Base-by-base conservation (phyloP, 2,888 invertebrate species). In the Hydrotaea cyrtoneurina region DNA sequence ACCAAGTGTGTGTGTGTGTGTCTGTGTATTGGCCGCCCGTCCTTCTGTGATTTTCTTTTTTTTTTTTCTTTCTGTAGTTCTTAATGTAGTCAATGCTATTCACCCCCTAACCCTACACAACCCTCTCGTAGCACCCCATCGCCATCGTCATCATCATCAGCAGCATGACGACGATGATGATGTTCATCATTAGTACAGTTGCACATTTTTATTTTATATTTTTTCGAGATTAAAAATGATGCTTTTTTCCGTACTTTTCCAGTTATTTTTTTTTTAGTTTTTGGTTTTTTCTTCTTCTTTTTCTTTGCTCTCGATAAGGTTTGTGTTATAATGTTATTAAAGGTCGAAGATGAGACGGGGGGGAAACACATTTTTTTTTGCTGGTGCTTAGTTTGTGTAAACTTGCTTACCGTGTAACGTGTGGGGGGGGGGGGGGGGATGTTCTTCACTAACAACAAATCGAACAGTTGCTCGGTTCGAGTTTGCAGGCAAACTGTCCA, bases 131-230 rank as follows among this genome's bases (percentile, higher is more conserved):
- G 15, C 59, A 59, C 13, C 59, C 15, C 15, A 15, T 50, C 36
- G 13, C 66, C 66, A 36, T 50, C 13, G 26, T 7, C 15, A 15
- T 50, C 36, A 19, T 43, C 66, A 36, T 50, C 69, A 31, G 2
- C 31, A 31, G 31, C 31, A 7, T 7, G 21, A 46, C 50, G 21
- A 7, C 43, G 23, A 11, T 15, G 19, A 50, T n/a, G n/a, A 50
- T 53, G 53, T 57, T n/a, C 66, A 69, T 77, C 77, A 77, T 78
- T 71, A 78, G 78, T 71, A 78, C 69, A 78, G 78, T 78, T 78
- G 78, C 71, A 71, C 69, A 71, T 71, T 78, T 78, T 71, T 78
- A 53, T 76, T 21, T 19, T 23, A 21, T 59, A 57, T 57, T 3
- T 50, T n/a, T 50, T 39, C 17, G 19, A 78, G 78, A 78, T 78